Evolutionary conservation across 1,140 invertebrate species (phyloP).

Genomic region (Pinna nobilis): DNA sequence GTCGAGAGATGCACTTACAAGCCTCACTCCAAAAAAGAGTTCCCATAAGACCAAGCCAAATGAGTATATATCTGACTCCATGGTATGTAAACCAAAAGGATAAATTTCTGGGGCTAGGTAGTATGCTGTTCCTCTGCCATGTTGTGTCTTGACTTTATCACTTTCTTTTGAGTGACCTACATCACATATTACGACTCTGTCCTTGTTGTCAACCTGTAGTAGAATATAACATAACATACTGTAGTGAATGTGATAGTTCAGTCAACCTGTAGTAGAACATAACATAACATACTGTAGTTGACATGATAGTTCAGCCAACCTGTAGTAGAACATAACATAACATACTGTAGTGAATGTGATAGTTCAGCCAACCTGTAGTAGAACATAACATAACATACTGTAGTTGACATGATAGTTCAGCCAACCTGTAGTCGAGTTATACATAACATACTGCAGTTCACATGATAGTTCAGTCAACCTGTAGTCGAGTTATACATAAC

Average conservation of each 20-base stretch:
- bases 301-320: background rate
- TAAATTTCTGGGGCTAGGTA: slow-evolving; percentile 15
- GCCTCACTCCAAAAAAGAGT: background rate
- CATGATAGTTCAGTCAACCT: too few relatives aligned
- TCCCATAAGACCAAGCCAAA: slow-evolving; percentile 9
- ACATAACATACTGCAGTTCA: too few relatives aligned
- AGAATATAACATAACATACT: background rate
- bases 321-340: background rate
- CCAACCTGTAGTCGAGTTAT: too few relatives aligned
- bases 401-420: background rate
- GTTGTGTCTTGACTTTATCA: background rate
- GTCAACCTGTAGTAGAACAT: too few relatives aligned
- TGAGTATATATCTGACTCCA: slow-evolving; percentile 1
- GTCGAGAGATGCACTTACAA: too few relatives aligned
- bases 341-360: background rate
- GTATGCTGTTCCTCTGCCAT: background rate
- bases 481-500: too few relatives aligned
- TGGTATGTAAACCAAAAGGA: background rate
- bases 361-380: background rate
- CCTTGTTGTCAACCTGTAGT: slow-evolving; percentile 7
- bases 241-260: too few relatives aligned
- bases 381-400: background rate
- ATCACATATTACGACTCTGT: slow-evolving; percentile 15
- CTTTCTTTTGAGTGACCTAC: slow-evolving; percentile 11
- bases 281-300: too few relatives aligned